phyloP scores from a whole-genome alignment of 2,888 invertebrate species.

The Lepidonotus clava region DNA sequence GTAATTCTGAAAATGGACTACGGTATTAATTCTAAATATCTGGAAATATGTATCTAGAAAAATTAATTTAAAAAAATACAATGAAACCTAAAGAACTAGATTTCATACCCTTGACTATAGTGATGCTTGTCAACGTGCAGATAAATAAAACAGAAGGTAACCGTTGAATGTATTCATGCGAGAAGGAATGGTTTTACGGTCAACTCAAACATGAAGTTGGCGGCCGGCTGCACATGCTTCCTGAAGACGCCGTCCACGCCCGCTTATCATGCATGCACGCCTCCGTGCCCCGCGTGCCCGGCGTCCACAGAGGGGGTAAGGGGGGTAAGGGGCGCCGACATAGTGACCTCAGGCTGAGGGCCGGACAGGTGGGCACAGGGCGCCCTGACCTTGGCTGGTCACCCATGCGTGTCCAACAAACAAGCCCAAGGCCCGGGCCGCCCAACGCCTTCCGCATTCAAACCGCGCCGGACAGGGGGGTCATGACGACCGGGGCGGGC shows the following conservation, averaged over 20 bases:
- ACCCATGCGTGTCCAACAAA: constrained; percentile 44
- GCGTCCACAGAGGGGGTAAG: not conserved
- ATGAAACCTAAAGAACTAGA: too few species aligned
- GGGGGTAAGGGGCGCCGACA: constrained; percentile 16
- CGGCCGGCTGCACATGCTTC: not conserved
- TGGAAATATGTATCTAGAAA: not conserved
- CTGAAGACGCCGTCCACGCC: constrained; percentile 1
- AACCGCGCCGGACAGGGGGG: constrained; percentile 27
- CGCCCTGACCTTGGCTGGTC: not conserved
- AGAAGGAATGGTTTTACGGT: not conserved
- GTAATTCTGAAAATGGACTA: too few species aligned
- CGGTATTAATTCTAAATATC: too few species aligned
- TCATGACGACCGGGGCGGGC: constrained; percentile 30
- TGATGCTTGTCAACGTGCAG: too few species aligned
- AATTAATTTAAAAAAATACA: not conserved
- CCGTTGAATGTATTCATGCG: too few species aligned
- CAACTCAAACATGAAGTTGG: constrained; percentile 17
- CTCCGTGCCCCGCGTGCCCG: constrained; percentile 28
- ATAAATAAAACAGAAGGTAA: too few species aligned
- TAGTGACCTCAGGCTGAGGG: constrained; percentile 40
- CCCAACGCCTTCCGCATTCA: constrained; percentile 44
- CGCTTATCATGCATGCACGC: constrained; percentile 38
- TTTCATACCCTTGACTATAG: too few species aligned
- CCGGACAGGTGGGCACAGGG: constrained; percentile 45
- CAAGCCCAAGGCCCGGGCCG: not conserved